Evolutionary conservation across 2,113 vertebrate species (phyloP).

Genomic region (Equus przewalskii): DNA sequence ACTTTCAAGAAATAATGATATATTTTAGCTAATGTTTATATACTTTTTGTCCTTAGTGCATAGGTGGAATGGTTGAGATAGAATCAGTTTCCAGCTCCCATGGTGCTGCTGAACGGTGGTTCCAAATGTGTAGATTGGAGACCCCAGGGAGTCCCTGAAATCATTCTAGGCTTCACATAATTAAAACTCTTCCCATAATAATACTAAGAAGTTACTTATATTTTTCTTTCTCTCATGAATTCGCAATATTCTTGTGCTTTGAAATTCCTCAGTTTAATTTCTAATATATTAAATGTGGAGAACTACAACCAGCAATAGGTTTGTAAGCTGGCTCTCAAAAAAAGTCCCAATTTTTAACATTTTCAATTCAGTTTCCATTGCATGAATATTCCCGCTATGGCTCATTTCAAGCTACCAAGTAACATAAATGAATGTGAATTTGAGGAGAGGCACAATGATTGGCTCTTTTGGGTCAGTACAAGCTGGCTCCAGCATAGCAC

Average conservation of each 20-base stretch:
- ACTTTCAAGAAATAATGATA: background rate
- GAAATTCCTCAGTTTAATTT: background rate
- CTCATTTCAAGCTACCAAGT: background rate
- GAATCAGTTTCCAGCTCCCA: background rate
- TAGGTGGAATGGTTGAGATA: background rate
- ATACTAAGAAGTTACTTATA: background rate
- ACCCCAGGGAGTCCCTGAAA: background rate
- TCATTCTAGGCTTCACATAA: background rate
- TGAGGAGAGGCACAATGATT: background rate
- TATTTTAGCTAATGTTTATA: background rate
- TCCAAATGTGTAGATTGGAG: background rate
- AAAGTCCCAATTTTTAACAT: background rate
- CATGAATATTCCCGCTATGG: background rate
- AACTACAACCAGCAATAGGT: background rate
- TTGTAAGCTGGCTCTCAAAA: background rate
- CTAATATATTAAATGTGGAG: background rate
- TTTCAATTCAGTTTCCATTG: background rate
- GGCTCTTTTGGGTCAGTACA: background rate
- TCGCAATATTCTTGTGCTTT: background rate
- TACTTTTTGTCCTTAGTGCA: background rate
- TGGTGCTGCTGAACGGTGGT: background rate
- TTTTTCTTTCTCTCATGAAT: background rate
- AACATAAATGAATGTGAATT: background rate
- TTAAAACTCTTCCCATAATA: background rate
- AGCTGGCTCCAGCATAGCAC: rapidly evolving